Conservation (phyloP, 1,140 invertebrate genomes). For the Hermetia illucens region DNA sequence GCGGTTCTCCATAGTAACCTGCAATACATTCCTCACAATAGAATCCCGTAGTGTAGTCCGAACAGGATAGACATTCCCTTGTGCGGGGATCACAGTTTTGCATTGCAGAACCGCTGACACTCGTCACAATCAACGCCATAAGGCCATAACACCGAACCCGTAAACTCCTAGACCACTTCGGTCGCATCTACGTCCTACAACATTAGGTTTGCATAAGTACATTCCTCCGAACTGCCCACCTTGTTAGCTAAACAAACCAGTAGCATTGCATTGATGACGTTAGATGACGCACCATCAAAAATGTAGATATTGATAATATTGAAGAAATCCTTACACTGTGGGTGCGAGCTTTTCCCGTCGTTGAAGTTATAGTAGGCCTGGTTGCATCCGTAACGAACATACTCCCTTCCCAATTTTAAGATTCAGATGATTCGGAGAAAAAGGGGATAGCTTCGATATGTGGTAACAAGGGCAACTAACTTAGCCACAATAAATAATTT, state of each 20-base stretch:
- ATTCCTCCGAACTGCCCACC: conserved; percentile 78
- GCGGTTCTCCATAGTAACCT: conserved; percentile 91
- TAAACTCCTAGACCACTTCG: conserved; percentile 90
- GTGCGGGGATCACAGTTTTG: conserved; percentile 82
- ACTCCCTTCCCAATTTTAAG: conserved; percentile 53
- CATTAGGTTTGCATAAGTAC: conserved; percentile 89
- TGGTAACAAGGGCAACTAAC: conserved; percentile 68
- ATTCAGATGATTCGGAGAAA: conserved; percentile 47
- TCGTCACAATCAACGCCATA: conserved; percentile 88
- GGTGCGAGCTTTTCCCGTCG: conserved; percentile 41
- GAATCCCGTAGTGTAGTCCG: conserved; percentile 73
- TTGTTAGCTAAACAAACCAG: conserved; percentile 79
- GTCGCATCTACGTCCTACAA: conserved; percentile 86
- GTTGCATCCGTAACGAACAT: conserved; percentile 65
- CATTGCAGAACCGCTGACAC: conserved; percentile 86
- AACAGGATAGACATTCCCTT: conserved; percentile 82
- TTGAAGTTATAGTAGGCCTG: conserved; percentile 53
- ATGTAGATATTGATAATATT: conserved; percentile 53
- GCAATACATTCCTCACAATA: conserved; percentile 83
- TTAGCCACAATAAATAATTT: too few species aligned
- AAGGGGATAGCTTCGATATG: conserved; percentile 70
- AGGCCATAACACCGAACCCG: conserved; percentile 85
- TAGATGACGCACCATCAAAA: conserved; percentile 58
- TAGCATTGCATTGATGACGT: conserved; percentile 80
- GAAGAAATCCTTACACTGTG: conserved; percentile 64